These are phyloP conservation scores for Torymus tubicola DNA, from an alignment of 2,888 invertebrate genomes.

Conservation along the genomic window DNA sequence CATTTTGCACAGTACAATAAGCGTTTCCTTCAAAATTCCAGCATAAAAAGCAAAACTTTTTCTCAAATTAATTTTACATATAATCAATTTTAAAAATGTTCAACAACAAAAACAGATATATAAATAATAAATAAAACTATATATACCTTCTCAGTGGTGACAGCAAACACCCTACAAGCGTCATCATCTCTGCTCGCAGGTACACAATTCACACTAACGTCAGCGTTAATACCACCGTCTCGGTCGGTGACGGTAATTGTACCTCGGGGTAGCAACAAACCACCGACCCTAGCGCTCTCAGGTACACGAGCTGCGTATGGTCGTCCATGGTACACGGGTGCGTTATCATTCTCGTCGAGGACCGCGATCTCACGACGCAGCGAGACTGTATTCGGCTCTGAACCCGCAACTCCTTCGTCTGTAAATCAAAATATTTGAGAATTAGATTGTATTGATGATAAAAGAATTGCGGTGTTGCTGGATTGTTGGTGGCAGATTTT, in stretches of 20 bases:
- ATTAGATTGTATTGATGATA: no score
- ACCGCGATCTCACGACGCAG: constrained; percentile 86
- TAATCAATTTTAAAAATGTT: no score
- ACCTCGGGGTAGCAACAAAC: constrained; percentile 79
- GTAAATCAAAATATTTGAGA: constrained; percentile 59
- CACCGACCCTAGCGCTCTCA: constrained; percentile 83
- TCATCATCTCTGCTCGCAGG: constrained; percentile 81
- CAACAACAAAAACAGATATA: no score
- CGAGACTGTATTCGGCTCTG: constrained; percentile 88
- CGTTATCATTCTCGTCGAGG: constrained; percentile 88
- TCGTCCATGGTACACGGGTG: constrained; percentile 84
- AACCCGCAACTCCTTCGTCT: constrained; percentile 84
- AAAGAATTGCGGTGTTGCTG: no score
- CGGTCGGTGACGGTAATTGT: constrained; percentile 83
- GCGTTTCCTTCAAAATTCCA: not conserved
- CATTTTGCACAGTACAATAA: no score
- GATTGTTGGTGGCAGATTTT: no score
- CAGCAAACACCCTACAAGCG: constrained; percentile 84
- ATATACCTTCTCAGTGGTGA: constrained; percentile 82
- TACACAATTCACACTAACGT: constrained; percentile 82
- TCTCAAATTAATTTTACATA: no score
- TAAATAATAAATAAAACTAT: no score
- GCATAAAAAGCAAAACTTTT: no score
- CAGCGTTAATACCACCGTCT: constrained; percentile 86
- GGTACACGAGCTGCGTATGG: constrained; percentile 86